Base-by-base conservation (phyloP, 2,113 vertebrate genomes). In the Isurus oxyrinchus region DNA sequence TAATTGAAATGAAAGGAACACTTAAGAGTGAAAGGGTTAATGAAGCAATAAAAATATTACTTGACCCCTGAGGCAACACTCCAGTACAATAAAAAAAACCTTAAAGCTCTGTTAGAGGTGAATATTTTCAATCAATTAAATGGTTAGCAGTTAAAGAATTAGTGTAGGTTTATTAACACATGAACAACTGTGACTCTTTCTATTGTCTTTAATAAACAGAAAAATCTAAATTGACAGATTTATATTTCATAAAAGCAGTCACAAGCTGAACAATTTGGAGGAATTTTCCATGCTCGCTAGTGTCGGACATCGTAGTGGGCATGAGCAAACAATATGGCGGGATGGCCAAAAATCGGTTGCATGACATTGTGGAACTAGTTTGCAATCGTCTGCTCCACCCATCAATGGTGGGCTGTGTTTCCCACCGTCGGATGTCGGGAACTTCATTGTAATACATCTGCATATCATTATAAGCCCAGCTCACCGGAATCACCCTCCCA, bases 71-170 rank as follows among this genome's bases (percentile, higher is more conserved):
- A 76, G 11, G 31, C 13, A 49, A 49, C 31, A 61, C 55, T 25
- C 44, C 31, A 49, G 16, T 49, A 40, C 69, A 94, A 53, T 61
- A 61, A 95, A 53, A 53, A 69, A 27, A 95, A 72, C 23, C 44
- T 95, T 72, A 53, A 31, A 19, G 69, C 13, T 72, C 94, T 35
- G 67, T 14, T 95, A 53, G 23, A 27, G 3, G 13, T 95, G 66
- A 95, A 95, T 25, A 49, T 19, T 94, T 63, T 53, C 57, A 95
- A 95, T 69, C 44, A 69, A 69, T 95, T 95, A 95, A 72, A 3
- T 72, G 25, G 31, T 69, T 72, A 95, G 49, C 27, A 69, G 10
- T 25, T 49, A 95, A 95, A 95, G 21, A 95, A 95, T 69, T 95
- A 72, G 2, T 95, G 66, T 72, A 55, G 23, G 35, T 95, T 95